Base-by-base conservation (phyloP, 2,797 vertebrate species). In the Sebastes hopkinsi region DNA sequence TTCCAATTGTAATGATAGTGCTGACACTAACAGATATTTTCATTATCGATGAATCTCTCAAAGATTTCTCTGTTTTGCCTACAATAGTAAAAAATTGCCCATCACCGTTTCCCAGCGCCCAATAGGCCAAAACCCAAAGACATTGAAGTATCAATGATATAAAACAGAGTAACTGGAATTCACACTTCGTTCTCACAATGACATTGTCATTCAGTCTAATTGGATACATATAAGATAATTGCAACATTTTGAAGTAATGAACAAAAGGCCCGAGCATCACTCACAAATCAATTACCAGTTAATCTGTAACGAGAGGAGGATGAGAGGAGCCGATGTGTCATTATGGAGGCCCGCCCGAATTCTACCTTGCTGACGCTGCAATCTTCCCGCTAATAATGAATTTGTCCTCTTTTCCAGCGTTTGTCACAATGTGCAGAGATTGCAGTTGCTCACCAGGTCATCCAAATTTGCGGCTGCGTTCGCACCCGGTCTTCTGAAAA, bases 401-500 rank as follows among this genome's bases (percentile, higher is more conserved):
- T 75, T 71, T n/a, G 59, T 27, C 20, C 38, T 64, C 18, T 5
- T 62, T n/a, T 14, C 22, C 36, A 30, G n/a, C 8, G 8, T 79
- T 50, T 64, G 54, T 76, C 58, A 79, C 56, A 80, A 8, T 61
- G 80, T 69, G 25, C 62, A 65, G 30, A 34, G 64, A 70, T 59
- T 50, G 29, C 70, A 68, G 68, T 54, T 67, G 46, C 67, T 73
- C 78, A 79, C 72, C 56, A 42, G 72, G 58, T 72, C 60, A 56
- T 77, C 67, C 66, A 79, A 73, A 80, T 38, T 14, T 14, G 12
- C 34, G 36, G 34, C 60, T 29, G 22, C 74, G 10, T 61, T 76
- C 29, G 18, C 32, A 32, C 23, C 22, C 55, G 29, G 66, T 42
- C 25, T 52, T 22, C 9, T 67, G 23, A 42, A 84, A 75, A 75